Conservation (phyloP, 2,113 vertebrate genomes). For the Phalacrocorax carbo region DNA sequence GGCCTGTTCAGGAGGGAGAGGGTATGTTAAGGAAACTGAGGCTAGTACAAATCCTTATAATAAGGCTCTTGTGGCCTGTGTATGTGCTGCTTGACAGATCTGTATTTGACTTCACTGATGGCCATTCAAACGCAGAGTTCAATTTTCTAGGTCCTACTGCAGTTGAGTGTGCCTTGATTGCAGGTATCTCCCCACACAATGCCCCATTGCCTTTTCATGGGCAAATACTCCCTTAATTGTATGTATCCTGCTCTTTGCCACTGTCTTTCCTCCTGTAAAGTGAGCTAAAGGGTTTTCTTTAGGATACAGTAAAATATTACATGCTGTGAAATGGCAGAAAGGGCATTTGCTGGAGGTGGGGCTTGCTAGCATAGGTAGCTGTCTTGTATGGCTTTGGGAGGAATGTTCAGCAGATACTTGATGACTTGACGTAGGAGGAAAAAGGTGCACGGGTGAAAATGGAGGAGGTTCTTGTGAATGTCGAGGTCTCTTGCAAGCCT, state of each 20-base stretch:
- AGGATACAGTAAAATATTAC: not conserved
- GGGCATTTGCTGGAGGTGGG: not conserved
- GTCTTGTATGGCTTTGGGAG: not conserved
- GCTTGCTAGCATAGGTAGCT: not conserved
- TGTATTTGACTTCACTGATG: not conserved
- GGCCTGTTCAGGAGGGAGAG: not conserved
- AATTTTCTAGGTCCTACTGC: not conserved
- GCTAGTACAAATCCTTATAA: not conserved
- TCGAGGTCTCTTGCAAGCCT: not conserved
- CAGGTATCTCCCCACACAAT: not conserved
- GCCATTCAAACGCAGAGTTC: not conserved
- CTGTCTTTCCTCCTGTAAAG: not conserved
- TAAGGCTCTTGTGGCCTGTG: not conserved
- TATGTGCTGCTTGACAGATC: not conserved
- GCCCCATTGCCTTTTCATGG: not conserved
- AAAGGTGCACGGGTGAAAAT: not conserved
- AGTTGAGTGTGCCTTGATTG: not conserved
- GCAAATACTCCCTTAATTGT: not conserved
- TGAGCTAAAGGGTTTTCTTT: not conserved
- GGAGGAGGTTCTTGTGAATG: conserved; percentile 45
- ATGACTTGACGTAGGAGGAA: not conserved
- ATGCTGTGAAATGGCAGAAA: not conserved
- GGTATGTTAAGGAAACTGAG: not conserved
- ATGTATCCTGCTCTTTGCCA: not conserved
- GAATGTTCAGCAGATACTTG: not conserved